Conservation (phyloP, 35 echinoderm and acorn worm genomes). For the Anneissia japonica region DNA sequence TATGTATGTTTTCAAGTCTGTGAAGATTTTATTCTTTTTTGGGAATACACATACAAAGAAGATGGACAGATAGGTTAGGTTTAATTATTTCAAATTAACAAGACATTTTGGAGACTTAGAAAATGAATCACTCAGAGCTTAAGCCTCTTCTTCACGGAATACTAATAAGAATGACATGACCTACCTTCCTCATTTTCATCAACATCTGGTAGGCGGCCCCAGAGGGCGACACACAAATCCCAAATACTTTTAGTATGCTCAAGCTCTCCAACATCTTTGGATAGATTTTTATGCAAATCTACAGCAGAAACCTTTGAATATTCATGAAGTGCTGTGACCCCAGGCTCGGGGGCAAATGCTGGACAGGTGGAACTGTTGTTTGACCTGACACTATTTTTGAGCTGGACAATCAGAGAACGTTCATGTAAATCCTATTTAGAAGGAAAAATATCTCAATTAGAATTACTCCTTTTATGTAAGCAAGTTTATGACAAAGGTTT, state of each 20-base stretch:
- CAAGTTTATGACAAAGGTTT: too few species aligned
- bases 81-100: too few species aligned
- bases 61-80: too few species aligned
- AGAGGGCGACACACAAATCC: slow-evolving; percentile 77
- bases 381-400: slow-evolving; percentile 71
- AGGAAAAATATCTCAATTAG: too few species aligned
- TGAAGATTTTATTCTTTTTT: too few species aligned
- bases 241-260: slow-evolving; percentile 64
- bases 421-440: slow-evolving; percentile 56
- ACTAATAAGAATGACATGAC: too few species aligned
- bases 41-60: too few species aligned
- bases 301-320: slow-evolving; percentile 49
- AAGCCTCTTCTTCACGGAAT: too few species aligned
- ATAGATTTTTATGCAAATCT: slow-evolving; percentile 48
- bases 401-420: slow-evolving; percentile 50
- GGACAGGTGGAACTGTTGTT: slow-evolving; percentile 46
- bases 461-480: too few species aligned
- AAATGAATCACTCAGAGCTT: too few species aligned
- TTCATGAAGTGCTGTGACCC: slow-evolving; percentile 70
- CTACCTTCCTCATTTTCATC: slow-evolving; percentile 33
- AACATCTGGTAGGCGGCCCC: slow-evolving; percentile 54
- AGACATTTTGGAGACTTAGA: too few species aligned
- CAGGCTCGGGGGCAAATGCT: slow-evolving; percentile 59
- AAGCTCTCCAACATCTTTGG: slow-evolving; percentile 37
- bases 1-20: too few species aligned